Evolutionary conservation across 2,797 vertebrate genomes (phyloP).

Genomic region (Miopithecus talapoin): DNA sequence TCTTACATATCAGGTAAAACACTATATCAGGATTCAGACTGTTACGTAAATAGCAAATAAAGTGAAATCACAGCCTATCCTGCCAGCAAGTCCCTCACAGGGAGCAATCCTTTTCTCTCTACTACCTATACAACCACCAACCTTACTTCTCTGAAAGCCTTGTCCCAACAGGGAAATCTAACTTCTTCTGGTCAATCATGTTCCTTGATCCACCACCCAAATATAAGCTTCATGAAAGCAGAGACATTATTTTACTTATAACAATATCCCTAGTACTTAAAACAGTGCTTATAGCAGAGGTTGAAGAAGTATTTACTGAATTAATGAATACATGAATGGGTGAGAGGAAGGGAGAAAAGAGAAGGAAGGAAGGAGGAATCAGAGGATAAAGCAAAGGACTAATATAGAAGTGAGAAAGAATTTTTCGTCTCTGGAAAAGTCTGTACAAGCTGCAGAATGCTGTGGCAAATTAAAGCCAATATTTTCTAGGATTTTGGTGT

Average conservation of each 20-base stretch:
- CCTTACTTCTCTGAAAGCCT: constrained; percentile 62
- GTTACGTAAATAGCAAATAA: constrained; percentile 68
- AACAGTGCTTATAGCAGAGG: background rate
- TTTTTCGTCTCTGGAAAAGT: background rate
- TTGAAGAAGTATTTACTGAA: background rate
- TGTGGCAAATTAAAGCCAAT: background rate
- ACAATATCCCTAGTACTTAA: background rate
- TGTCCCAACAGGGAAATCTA: background rate
- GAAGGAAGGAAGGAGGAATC: background rate
- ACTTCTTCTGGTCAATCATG: background rate
- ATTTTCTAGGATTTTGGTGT: background rate
- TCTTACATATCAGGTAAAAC: constrained; percentile 22
- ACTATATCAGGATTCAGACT: constrained; percentile 20
- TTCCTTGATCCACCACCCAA: background rate
- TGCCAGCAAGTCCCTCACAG: constrained; percentile 62
- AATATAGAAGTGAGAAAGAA: background rate
- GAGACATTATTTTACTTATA: background rate
- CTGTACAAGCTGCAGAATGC: background rate
- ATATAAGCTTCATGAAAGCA: background rate
- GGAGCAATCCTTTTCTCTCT: constrained; percentile 63
- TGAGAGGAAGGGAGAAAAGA: background rate
- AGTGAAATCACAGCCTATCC: constrained; percentile 70
- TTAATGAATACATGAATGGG: background rate
- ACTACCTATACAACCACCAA: constrained; percentile 71
- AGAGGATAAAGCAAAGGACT: background rate